Conservation (phyloP, 2,888 invertebrate species). For the Bombylius major region DNA sequence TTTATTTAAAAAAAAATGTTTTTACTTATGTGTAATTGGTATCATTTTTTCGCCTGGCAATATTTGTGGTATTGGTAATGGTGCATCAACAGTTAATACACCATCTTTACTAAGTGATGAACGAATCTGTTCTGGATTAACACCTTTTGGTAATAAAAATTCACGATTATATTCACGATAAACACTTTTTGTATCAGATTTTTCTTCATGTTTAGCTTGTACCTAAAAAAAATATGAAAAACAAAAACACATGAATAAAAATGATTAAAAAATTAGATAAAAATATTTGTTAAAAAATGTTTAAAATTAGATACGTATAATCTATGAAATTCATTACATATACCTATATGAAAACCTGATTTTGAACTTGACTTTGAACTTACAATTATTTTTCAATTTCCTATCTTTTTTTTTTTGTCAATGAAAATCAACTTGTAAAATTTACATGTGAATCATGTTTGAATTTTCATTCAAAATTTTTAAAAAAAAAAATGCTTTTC, state of each 20-base stretch:
- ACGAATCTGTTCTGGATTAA: conserved; percentile 91
- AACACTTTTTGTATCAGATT: conserved; percentile 89
- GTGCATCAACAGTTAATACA: conserved; percentile 92
- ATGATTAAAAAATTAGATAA: no score
- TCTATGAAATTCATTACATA: no score
- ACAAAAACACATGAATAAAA: neutral
- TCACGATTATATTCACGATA: conserved; percentile 98
- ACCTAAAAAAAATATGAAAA: conserved; percentile 49
- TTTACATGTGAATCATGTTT: no score
- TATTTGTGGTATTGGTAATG: conserved; percentile 60
- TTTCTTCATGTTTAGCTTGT: conserved; percentile 97
- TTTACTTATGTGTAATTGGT: conserved; percentile 36
- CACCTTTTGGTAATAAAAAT: conserved; percentile 92
- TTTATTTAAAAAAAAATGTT: neutral
- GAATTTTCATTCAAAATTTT: no score
- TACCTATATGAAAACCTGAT: no score
- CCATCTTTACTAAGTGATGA: conserved; percentile 94
- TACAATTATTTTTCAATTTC: no score
- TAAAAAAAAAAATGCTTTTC: no score
- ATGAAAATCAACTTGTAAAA: no score
- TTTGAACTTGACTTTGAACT: no score
- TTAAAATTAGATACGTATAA: no score
- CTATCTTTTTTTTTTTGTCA: no score
- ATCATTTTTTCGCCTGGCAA: conserved; percentile 34
- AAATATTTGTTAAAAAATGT: no score